phyloP scores from a whole-genome alignment of 2,797 vertebrate species.

The Micromesistius poutassou region DNA sequence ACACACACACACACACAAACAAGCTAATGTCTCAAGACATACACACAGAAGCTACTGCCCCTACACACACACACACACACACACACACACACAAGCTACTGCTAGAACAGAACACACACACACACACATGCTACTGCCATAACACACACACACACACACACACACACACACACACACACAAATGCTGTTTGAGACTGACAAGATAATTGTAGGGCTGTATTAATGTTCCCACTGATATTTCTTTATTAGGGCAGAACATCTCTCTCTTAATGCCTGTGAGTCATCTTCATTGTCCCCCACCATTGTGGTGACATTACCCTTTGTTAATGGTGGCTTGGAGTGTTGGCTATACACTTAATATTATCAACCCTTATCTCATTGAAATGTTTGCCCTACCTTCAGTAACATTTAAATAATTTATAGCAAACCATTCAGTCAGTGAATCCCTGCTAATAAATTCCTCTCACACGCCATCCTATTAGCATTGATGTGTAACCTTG shows the following conservation, averaged over 20 bases:
- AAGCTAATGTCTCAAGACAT: neutral
- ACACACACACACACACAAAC: conserved; percentile 12
- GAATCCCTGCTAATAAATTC: conserved; percentile 60
- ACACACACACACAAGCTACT: conserved; percentile 11
- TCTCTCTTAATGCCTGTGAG: conserved; percentile 6
- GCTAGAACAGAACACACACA: neutral
- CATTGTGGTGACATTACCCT: conserved; percentile 3
- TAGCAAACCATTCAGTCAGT: conserved; percentile 28
- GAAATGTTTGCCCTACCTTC: conserved; percentile 31
- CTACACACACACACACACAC: conserved; percentile 14
- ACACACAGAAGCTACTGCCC: neutral
- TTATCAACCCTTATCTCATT: conserved; percentile 13
- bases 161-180: conserved; percentile 24
- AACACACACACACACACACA: conserved; percentile 20
- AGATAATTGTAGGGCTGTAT: neutral
- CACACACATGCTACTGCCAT: neutral
- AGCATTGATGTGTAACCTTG: conserved; percentile 78
- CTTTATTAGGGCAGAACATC: conserved; percentile 5
- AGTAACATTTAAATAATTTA: conserved; percentile 42
- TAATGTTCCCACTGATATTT: neutral
- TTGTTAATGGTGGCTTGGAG: neutral
- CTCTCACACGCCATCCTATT: conserved; percentile 61
- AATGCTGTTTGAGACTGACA: neutral
- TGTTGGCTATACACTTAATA: conserved; percentile 5
- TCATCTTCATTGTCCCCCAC: conserved; percentile 14